Evolutionary conservation across 2,797 vertebrate species (phyloP), one percentile per base, ranked within the genome.

Genomic region (Pantherophis vulpinus): DNA sequence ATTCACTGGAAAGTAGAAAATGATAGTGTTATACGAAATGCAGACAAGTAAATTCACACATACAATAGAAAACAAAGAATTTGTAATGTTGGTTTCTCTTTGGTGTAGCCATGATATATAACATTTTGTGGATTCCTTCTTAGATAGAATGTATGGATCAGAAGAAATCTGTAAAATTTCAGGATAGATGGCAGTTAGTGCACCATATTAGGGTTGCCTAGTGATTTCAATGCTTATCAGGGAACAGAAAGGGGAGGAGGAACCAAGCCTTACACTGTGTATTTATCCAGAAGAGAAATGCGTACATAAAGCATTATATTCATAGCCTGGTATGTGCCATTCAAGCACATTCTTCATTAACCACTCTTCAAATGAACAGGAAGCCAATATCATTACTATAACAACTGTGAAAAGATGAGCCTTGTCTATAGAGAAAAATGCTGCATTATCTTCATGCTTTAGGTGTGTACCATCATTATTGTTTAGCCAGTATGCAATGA

Each of bases 271-370:
- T 74, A 3, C 54, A 89, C 94, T 94, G 37, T 94, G 32, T 89
- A 27, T 66, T 92, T 92, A 90, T 60, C 29, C 60, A 96, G 66
- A 88, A 94, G 59, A 93, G 94, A 96, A 95, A 93, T 92, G 58
- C 91, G 90, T 94, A 94, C 94, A 96, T 93, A 94, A 94, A 92
- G 88, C 94, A 93, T 96, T 97, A 96, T 94, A 95, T 96, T 97
- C 96, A 91, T 91, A 93, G 63, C 51, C 51, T 97, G 96, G 95
- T 96, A 96, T 94, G 92, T 93, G 37, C 79, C 92, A 88, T 94
- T 90, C 91, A 95, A 94, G 86, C 95, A 97, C 96, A 97, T 97
- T 95, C 95, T 97, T 97, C 90, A 94, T 95, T 97, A 96, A 96
- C 96, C 95, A 96, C 66, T 94, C 90, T 95, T 94, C 20, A 92